phyloP scores from a whole-genome alignment of 1,140 invertebrate species.

The Ridgeia piscesae region DNA sequence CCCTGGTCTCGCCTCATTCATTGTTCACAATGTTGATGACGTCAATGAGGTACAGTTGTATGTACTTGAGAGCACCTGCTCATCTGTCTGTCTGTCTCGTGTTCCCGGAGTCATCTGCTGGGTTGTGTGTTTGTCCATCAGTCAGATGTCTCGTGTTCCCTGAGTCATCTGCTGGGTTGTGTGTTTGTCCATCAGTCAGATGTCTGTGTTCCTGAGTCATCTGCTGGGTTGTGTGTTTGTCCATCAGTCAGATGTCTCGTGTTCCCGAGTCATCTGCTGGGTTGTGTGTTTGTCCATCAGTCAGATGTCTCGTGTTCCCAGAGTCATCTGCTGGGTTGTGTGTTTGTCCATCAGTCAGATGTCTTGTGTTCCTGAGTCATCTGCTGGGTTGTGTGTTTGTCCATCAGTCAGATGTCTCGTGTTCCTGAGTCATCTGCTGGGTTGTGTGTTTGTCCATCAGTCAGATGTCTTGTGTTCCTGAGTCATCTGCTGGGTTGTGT shows the following conservation, averaged over 20 bases:
- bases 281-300: background rate
- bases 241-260: background rate
- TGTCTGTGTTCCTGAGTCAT: too few species aligned
- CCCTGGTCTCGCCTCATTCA: constrained; percentile 72
- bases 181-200: too few species aligned
- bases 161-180: too few species aligned
- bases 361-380: too few species aligned
- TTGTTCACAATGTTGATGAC: constrained; percentile 77
- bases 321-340: too few species aligned
- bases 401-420: background rate
- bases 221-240: too few species aligned
- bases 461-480: background rate
- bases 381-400: too few species aligned
- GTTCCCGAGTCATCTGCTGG: too few species aligned
- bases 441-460: background rate
- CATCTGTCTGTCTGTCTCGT: background rate
- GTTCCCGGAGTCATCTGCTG: background rate
- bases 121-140: background rate
- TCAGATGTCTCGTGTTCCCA: background rate
- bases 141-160: too few species aligned
- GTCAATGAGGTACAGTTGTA: constrained; percentile 67
- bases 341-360: background rate
- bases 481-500: background rate
- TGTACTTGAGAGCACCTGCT: background rate
- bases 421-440: background rate